A percentile compares a stretch with the other conserved stretches of the same genome.
Conservation (phyloP, 2,888 invertebrate genomes). For the Lasioglossum lativentre region DNA sequence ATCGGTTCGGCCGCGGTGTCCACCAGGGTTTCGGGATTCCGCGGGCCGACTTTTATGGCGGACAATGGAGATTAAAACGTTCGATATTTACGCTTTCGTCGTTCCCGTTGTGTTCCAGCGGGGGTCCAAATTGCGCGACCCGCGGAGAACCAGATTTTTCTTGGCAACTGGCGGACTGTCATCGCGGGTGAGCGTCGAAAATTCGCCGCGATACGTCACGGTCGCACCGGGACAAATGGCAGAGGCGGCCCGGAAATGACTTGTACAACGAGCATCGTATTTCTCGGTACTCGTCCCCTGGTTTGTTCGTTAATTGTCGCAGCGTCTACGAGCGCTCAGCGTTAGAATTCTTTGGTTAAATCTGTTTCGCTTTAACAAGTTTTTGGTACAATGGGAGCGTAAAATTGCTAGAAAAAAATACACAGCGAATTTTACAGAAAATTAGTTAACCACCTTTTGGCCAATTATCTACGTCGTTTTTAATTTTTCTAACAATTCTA, state of each 20-base stretch:
- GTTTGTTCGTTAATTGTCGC: slow-evolving; percentile 74
- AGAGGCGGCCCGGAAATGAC: slow-evolving; percentile 37
- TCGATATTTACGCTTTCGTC: not conserved
- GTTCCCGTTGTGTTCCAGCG: not conserved
- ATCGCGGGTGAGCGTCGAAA: slow-evolving; percentile 10
- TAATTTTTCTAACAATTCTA: not conserved
- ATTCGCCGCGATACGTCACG: slow-evolving; percentile 37
- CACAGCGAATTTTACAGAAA: not conserved
- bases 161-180: not conserved
- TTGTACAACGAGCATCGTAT: slow-evolving; percentile 35
- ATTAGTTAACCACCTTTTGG: not conserved
- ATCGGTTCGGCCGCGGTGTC: not conserved
- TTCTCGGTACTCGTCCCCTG: slow-evolving; percentile 46
- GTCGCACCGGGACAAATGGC: slow-evolving; percentile 36
- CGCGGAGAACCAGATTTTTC: not conserved
- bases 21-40: not conserved
- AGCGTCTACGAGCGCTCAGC: slow-evolving; percentile 3
- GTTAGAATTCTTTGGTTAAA: not conserved
- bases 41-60: not conserved
- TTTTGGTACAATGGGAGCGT: not conserved
- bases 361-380: not conserved
- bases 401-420: not conserved
- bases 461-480: not conserved
- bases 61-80: slow-evolving; percentile 4
- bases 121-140: not conserved